phyloP scores from a whole-genome alignment of 2,797 vertebrate genomes.

The Siniperca obscura region DNA sequence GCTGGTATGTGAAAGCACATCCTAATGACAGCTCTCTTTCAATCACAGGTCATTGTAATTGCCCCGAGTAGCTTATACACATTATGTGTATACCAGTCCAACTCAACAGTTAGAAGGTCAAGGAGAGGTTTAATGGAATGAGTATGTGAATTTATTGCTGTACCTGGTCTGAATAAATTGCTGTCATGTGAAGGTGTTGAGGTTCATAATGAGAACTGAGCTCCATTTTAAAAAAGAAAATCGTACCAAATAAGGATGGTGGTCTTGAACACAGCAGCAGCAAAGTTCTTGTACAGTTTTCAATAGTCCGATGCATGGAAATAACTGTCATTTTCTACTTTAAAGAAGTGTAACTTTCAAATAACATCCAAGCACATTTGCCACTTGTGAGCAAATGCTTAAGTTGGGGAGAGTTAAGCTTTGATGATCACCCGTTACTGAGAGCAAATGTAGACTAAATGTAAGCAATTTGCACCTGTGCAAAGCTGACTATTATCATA shows the following conservation, averaged over 20 bases:
- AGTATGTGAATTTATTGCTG: constrained; percentile 57
- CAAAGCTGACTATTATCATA: constrained; percentile 79
- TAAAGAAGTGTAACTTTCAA: constrained; percentile 30
- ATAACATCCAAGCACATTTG: constrained; percentile 45
- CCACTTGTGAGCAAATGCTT: constrained; percentile 57
- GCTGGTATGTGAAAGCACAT: constrained; percentile 90
- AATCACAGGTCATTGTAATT: constrained; percentile 88
- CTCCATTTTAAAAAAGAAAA: constrained; percentile 39
- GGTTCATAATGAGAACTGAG: constrained; percentile 37
- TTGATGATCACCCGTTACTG: constrained; percentile 63
- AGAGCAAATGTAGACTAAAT: constrained; percentile 75
- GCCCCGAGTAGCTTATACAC: constrained; percentile 88
- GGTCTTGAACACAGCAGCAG: background rate
- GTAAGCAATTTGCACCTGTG: constrained; percentile 84
- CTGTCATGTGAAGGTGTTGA: constrained; percentile 32
- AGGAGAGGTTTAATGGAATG: constrained; percentile 78
- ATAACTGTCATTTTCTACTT: constrained; percentile 15
- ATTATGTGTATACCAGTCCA: constrained; percentile 84
- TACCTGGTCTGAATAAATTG: constrained; percentile 71
- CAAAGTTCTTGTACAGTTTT: background rate
- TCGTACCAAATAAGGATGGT: background rate
- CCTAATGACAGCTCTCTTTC: constrained; percentile 91
- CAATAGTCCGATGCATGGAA: background rate
- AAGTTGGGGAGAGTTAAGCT: constrained; percentile 51
- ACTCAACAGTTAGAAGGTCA: constrained; percentile 76